Base-by-base conservation (phyloP, 1,140 invertebrate species). In the Solen grandis region DNA sequence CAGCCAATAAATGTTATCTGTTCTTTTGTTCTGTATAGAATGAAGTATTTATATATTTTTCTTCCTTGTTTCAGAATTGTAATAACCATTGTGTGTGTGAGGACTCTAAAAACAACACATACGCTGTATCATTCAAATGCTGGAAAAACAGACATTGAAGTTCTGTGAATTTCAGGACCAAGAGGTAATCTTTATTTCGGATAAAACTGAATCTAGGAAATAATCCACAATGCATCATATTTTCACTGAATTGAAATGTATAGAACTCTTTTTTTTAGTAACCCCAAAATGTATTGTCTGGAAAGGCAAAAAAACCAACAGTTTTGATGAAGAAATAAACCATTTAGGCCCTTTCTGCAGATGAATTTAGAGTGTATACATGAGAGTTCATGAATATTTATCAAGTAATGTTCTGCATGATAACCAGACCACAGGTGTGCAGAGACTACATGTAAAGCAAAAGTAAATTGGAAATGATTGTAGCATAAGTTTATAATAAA, bases 141-240 rank as follows among this genome's bases (percentile, higher is more conserved):
- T 92, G 0, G 80, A 93, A 1, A 84, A 88, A 25, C 29, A 76
- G 46, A 94, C 96, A 88, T 94, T 94, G 79, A 94, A 97, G 79
- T 97, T 95, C 85, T 97, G 97, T 88, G 86, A 94, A 75, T 96
- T 97, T 90, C 89, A 93, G 33, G 96, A 97, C 89, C 81, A 93
- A 54, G 92, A 96, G 93, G 96, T 96, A 93, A 87, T 70, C 80
- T 72, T 68, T 60, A n/a, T n/a, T n/a, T n/a, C n/a, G n/a, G n/a
- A 55, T 27, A 41, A 31, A n/a, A 4, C 46, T 35, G 38, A 2
- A 10, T 25, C 14, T 1, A 5, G 10, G 16, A 5, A 35, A 19
- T 38, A 35, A 5, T 29, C 13, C n/a, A n/a, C 10, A 46, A 22
- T 66, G 16, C 19, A 35, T 22, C 4, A 38, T 27, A 52, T 81